A percentile compares a stretch with the other conserved stretches of the same genome.
phyloP scores from a whole-genome alignment of 2,113 vertebrate genomes.

The Miniopterus natalensis region DNA sequence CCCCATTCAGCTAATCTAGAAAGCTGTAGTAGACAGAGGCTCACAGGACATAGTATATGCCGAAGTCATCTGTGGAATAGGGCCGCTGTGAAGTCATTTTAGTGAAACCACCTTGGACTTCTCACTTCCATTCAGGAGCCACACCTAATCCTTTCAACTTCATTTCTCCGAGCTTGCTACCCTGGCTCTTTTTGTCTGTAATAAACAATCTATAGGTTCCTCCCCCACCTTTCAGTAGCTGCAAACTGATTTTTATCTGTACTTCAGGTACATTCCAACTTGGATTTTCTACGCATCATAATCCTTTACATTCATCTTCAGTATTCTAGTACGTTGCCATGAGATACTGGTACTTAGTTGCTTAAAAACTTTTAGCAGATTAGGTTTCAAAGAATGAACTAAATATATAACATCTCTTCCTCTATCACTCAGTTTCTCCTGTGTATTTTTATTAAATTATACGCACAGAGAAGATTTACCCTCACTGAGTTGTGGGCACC shows the following conservation, averaged over 20 bases:
- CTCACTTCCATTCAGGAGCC: constrained; percentile 18
- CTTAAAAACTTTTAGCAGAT: constrained; percentile 3
- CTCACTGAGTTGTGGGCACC: background rate
- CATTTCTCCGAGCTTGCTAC: constrained; percentile 55
- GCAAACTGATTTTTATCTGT: constrained; percentile 17
- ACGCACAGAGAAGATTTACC: background rate
- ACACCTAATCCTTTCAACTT: constrained; percentile 39
- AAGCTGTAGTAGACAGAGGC: constrained; percentile 6
- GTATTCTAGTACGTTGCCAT: constrained; percentile 66
- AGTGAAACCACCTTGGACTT: background rate
- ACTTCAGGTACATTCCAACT: constrained; percentile 29
- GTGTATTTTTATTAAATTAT: background rate
- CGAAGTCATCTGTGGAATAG: background rate
- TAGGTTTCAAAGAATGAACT: background rate
- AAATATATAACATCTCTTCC: background rate
- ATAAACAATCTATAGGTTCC: background rate
- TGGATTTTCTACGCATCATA: constrained; percentile 76
- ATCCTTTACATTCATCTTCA: constrained; percentile 37
- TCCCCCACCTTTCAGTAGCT: constrained; percentile 17
- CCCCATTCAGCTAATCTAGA: background rate
- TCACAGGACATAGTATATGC: constrained; percentile 79
- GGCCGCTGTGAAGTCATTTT: constrained; percentile 67
- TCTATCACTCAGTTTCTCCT: background rate
- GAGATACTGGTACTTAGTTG: constrained; percentile 45
- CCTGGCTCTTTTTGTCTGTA: background rate